Evolutionary conservation across 1,140 invertebrate genomes (phyloP), one percentile per base, ranked within the genome.

Genomic region (Orius insidiosus): DNA sequence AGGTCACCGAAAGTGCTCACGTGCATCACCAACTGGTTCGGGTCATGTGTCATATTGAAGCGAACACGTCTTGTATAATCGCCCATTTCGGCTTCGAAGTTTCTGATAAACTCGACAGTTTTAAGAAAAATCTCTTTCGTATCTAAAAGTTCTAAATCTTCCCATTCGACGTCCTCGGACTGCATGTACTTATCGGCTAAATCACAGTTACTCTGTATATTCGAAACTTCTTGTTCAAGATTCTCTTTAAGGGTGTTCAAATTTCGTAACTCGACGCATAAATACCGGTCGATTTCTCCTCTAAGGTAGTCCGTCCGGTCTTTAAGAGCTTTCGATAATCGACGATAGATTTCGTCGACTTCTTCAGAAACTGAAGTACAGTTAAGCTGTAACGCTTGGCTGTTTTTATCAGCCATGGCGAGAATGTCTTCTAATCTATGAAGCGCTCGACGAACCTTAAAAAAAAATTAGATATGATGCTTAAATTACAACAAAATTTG

Each of bases 81-180:
- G 24, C 80, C 75, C 30, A 80, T 80, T 63, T 94, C 89, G 56
- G 88, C 85, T 59, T 92, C 88, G 56, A 90, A 92, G 64, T 89
- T 90, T 53, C 88, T 71, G 51, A 94, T 76, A 63, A 93, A 95
- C 57, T 94, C 88, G 31, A 87, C 83, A 3, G 87, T 93, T 63
- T 86, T 88, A 1, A 93, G 64, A 64, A 93, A 93, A 46, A 93
- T 86, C 62, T 93, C 87, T 67, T 93, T 94, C 37, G 86, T 84
- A 58, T 92, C 87, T 66, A 93, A 84, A 24, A 90, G 68, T 60
- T 90, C 85, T 45, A 76, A 75, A 58, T 94, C 81, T 54, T 87
- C 82, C 84, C 84, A 87, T 48, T 83, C 74, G 11, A 82, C 76
- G 9, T 54, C 57, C 52, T 82, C 82, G 55, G 86, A 78, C 58